phyloP scores from a whole-genome alignment of 1,140 invertebrate genomes.

The Lutraria rhynchaena region DNA sequence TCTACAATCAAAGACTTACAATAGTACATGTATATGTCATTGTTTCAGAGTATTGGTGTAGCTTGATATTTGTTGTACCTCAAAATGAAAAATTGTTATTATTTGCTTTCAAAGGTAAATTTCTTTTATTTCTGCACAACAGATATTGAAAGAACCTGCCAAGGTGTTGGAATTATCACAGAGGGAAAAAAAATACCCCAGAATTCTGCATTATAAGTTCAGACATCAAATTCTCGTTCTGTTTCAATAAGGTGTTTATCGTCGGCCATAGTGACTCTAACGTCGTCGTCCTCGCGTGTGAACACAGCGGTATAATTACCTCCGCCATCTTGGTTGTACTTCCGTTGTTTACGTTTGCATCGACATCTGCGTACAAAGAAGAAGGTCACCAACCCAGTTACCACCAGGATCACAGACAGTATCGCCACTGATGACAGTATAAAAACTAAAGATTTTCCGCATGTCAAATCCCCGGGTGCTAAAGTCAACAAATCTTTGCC shows the following conservation, averaged over 20 bases:
- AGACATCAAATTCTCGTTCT: conserved; percentile 47
- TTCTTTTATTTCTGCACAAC: too few relatives aligned
- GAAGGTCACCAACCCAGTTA: background rate
- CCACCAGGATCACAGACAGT: background rate
- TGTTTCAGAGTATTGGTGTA: too few relatives aligned
- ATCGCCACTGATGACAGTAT: background rate
- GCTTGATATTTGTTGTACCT: too few relatives aligned
- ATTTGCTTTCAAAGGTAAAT: too few relatives aligned
- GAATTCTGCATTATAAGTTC: too few relatives aligned
- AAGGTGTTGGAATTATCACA: too few relatives aligned
- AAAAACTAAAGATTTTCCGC: background rate
- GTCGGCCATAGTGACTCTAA: conserved; percentile 27
- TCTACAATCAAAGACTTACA: too few relatives aligned
- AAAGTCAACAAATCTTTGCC: conserved; percentile 15
- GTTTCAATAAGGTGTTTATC: conserved; percentile 14
- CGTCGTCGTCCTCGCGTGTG: conserved; percentile 44
- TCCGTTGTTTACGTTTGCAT: background rate
- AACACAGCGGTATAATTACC: conserved; percentile 55
- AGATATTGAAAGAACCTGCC: too few relatives aligned
- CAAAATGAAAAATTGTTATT: too few relatives aligned
- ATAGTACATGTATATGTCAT: too few relatives aligned
- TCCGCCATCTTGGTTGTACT: background rate
- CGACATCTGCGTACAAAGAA: background rate
- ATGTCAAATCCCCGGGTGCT: conserved; percentile 30
- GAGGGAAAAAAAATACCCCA: too few relatives aligned